These are phyloP conservation scores for Zaprionus taronus DNA, from an alignment of 1,140 invertebrate genomes.

Conservation along the genomic window DNA sequence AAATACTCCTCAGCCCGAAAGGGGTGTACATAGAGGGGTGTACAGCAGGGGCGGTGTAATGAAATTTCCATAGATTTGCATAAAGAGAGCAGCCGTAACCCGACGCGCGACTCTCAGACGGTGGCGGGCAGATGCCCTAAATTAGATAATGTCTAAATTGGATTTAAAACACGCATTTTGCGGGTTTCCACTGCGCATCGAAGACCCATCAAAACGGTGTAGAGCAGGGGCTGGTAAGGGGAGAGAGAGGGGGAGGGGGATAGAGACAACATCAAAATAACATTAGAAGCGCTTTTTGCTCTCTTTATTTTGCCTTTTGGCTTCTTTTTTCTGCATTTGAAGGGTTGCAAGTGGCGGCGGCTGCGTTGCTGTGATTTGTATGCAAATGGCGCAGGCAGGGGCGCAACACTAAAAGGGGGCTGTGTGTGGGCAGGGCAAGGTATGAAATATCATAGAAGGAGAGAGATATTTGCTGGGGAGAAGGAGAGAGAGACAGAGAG, in stretches of 20 bases:
- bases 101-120: constrained; percentile 32
- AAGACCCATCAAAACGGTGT: background rate
- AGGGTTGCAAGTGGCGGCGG: constrained; percentile 61
- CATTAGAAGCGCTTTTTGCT: constrained; percentile 63
- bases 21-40: constrained; percentile 51
- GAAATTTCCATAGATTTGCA: constrained; percentile 83
- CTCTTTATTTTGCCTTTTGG: constrained; percentile 9
- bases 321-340: constrained; percentile 54
- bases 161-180: constrained; percentile 84
- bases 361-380: constrained; percentile 61
- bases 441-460: background rate
- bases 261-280: constrained; percentile 81
- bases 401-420: background rate
- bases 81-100: constrained; percentile 54
- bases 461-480: too few relatives aligned
- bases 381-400: constrained; percentile 57
- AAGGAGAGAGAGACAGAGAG: too few relatives aligned
- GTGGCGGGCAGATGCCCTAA: constrained; percentile 67
- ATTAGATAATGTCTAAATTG: constrained; percentile 84
- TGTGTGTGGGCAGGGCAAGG: background rate
- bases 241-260: constrained; percentile 42
- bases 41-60: constrained; percentile 44
- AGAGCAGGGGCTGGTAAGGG: background rate
- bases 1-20: constrained; percentile 35
- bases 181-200: constrained; percentile 66